A percentile compares a stretch with the other conserved stretches of the same genome.
Conservation (phyloP, 2,888 invertebrate genomes). For the Bellardia pandia region DNA sequence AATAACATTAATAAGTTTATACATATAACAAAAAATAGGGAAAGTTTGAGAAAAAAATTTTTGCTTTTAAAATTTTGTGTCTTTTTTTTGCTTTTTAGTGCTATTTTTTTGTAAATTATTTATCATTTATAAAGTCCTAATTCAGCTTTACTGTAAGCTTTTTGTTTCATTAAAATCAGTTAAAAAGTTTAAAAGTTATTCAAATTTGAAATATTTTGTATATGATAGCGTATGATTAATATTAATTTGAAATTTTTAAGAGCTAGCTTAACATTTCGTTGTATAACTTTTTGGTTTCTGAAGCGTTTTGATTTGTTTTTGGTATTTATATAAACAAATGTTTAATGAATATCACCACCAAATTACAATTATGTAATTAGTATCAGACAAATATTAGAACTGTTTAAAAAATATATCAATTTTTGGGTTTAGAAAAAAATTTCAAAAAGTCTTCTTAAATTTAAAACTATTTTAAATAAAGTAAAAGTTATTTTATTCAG, state of each 20-base stretch:
- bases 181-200: background rate
- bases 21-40: too few relatives aligned
- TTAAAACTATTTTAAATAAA: too few relatives aligned
- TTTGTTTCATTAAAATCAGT: background rate
- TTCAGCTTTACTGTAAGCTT: background rate
- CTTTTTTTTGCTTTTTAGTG: background rate
- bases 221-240: background rate
- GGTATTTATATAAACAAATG: background rate
- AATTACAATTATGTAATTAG: too few relatives aligned
- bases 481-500: too few relatives aligned
- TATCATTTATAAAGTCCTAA: background rate
- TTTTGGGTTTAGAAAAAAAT: too few relatives aligned
- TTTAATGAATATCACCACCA: too few relatives aligned
- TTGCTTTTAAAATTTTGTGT: background rate
- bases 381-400: too few relatives aligned
- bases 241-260: background rate
- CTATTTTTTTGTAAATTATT: too few relatives aligned
- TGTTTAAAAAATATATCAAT: too few relatives aligned
- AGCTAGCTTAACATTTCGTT: background rate
- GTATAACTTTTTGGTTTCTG: background rate
- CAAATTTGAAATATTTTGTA: background rate
- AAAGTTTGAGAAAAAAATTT: too few relatives aligned
- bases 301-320: background rate
- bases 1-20: too few relatives aligned
- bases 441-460: too few relatives aligned